Evolutionary conservation across 37 sponge, comb jelly and placozoan species (phyloP).

Genomic region (Halisarca cf. caerulea): DNA sequence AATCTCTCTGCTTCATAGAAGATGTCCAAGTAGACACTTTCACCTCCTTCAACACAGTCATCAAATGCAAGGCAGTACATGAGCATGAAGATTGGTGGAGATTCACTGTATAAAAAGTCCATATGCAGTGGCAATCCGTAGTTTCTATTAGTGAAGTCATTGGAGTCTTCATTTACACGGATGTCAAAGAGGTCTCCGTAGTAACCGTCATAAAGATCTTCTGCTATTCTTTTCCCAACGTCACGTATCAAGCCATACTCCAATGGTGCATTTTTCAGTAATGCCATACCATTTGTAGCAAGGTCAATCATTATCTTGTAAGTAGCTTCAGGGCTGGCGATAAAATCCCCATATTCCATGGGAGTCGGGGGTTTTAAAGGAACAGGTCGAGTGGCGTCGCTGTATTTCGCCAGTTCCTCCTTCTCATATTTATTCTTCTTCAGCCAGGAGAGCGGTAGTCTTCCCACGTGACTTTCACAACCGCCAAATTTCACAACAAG

Average conservation of each 20-base stretch:
- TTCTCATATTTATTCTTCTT: neutral
- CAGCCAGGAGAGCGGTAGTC: neutral
- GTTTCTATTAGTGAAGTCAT: neutral
- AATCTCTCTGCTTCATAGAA: too few relatives aligned
- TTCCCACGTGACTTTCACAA: constrained; percentile 52
- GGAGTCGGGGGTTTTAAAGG: neutral
- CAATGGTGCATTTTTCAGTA: neutral
- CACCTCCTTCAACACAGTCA: too few relatives aligned
- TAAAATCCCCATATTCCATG: neutral
- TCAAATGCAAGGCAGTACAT: too few relatives aligned
- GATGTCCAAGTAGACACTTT: too few relatives aligned
- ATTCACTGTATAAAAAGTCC: too few relatives aligned
- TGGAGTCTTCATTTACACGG: neutral
- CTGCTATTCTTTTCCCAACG: neutral
- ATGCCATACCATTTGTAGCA: neutral
- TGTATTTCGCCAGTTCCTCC: neutral
- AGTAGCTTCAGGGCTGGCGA: neutral
- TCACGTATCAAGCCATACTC: neutral
- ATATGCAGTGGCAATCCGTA: neutral
- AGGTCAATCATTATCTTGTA: neutral
- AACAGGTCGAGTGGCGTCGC: neutral
- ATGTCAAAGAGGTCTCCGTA: neutral
- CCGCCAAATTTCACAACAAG: neutral
- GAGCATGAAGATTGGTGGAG: too few relatives aligned
- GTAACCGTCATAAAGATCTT: neutral